phyloP scores from a whole-genome alignment of 2,113 vertebrate genomes.

The Cinclus mexicanus region DNA sequence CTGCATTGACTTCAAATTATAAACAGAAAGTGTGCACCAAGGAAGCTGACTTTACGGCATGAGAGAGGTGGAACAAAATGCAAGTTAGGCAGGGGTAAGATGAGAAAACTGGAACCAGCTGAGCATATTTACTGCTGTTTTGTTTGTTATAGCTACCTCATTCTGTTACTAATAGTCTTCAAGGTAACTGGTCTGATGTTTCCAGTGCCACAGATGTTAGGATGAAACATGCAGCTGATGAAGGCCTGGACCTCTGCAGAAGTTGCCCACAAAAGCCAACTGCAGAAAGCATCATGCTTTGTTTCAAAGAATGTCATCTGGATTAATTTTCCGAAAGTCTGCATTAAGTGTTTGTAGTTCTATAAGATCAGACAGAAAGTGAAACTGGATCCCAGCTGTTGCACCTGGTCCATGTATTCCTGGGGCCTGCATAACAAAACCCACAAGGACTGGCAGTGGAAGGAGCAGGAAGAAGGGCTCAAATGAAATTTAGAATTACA shows the following conservation, averaged over 20 bases:
- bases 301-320: not conserved
- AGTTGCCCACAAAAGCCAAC: not conserved
- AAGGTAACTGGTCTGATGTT: not conserved
- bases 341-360: not conserved
- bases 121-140: not conserved
- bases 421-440: not conserved
- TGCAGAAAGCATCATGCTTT: not conserved
- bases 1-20: not conserved
- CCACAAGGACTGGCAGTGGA: not conserved
- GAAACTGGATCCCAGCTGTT: not conserved
- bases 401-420: not conserved
- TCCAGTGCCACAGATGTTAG: not conserved
- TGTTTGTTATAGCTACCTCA: not conserved
- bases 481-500: not conserved
- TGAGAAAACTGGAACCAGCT: not conserved
- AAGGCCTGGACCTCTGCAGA: not conserved
- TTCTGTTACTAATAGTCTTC: not conserved
- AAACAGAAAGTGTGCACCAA: not conserved
- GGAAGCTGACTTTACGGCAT: not conserved
- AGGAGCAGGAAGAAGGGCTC: not conserved
- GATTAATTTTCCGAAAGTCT: not conserved
- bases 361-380: not conserved
- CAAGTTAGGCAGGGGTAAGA: not conserved
- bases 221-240: not conserved
- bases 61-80: not conserved